Evolutionary conservation across 2,113 vertebrate genomes (phyloP).

Genomic region (Microtus oregoni): DNA sequence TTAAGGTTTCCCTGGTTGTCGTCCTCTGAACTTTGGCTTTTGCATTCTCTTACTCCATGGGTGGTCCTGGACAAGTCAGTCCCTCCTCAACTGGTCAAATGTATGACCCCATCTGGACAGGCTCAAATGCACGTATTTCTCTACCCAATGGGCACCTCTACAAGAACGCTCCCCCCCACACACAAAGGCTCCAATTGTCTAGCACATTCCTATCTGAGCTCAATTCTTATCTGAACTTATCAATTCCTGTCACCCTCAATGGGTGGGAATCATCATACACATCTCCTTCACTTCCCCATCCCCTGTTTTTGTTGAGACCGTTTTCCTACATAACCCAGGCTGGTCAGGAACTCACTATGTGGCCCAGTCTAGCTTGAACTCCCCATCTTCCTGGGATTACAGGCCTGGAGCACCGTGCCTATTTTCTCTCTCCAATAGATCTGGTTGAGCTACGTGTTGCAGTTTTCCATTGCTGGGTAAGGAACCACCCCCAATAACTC

Average conservation of each 20-base stretch:
- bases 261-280: neutral
- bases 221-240: neutral
- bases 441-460: neutral
- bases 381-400: neutral
- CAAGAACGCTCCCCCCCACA: neutral
- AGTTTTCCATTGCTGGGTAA: neutral
- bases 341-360: neutral
- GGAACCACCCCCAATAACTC: neutral
- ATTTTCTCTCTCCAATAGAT: neutral
- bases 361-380: neutral
- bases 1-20: neutral
- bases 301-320: neutral
- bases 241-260: neutral
- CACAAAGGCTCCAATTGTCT: neutral
- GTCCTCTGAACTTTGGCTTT: slow-evolving; percentile 28
- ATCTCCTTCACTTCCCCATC: too few relatives aligned
- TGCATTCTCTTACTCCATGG: neutral
- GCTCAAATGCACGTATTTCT: neutral
- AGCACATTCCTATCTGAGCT: neutral
- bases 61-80: neutral
- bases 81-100: neutral
- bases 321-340: neutral
- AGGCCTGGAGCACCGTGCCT: neutral
- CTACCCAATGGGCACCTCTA: neutral
- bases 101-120: neutral